A percentile compares a stretch with the other conserved stretches of the same genome.
Evolutionary conservation across 2,113 vertebrate species (phyloP).

Genomic region (Alosa alosa): DNA sequence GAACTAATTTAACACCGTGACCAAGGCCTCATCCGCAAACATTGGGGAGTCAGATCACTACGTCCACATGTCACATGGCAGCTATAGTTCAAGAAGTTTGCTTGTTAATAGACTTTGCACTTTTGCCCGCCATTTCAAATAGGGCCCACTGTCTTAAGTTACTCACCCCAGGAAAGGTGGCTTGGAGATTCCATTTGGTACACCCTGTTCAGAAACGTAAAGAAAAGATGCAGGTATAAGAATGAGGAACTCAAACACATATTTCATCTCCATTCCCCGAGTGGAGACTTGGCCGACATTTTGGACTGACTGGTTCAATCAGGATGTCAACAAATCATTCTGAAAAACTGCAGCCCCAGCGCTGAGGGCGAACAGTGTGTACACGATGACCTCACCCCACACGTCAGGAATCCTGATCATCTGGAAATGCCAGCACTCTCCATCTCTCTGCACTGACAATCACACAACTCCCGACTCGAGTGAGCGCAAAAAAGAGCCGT

Average conservation of each 20-base stretch:
- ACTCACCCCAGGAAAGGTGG: conserved; percentile 87
- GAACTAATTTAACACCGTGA: too few relatives aligned
- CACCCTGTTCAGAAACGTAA: conserved; percentile 70
- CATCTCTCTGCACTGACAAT: conserved; percentile 40
- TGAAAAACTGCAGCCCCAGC: not conserved
- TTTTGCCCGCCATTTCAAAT: too few relatives aligned
- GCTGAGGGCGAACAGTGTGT: conserved; percentile 18
- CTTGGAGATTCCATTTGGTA: conserved; percentile 81
- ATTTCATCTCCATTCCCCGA: not conserved
- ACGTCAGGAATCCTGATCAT: conserved; percentile 57
- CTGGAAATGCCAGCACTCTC: conserved; percentile 51
- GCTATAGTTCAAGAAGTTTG: too few relatives aligned
- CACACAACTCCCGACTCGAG: not conserved
- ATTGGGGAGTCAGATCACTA: too few relatives aligned
- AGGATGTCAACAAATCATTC: conserved; percentile 46
- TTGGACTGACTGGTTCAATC: conserved; percentile 60
- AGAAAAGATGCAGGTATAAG: conserved; percentile 39
- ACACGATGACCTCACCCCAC: conserved; percentile 31
- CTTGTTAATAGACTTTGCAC: too few relatives aligned
- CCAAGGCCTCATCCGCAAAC: too few relatives aligned
- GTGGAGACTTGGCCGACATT: not conserved
- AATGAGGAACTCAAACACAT: not conserved
- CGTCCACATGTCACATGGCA: too few relatives aligned
- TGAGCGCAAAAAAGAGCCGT: not conserved
- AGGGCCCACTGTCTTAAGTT: not conserved